A percentile compares a stretch with the other conserved stretches of the same genome.
Conservation (phyloP, 1,140 invertebrate genomes). For the Colletes latitarsis region DNA sequence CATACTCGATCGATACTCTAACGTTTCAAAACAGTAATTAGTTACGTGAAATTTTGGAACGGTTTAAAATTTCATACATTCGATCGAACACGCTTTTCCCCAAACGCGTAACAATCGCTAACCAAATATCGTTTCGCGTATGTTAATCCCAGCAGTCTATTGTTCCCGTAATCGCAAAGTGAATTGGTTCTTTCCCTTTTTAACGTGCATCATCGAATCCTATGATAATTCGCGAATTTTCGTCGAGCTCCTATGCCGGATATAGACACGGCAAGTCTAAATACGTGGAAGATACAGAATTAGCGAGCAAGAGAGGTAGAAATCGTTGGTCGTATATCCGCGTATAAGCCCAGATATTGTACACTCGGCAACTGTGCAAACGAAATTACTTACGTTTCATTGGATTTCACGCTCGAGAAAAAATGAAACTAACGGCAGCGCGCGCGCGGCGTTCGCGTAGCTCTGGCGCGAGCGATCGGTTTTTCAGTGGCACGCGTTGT, state of each 20-base stretch:
- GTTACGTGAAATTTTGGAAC: not conserved
- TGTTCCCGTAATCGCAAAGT: too few relatives aligned
- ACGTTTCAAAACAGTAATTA: not conserved
- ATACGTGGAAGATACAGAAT: conserved; percentile 46
- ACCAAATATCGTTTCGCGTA: too few relatives aligned
- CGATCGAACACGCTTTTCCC: too few relatives aligned
- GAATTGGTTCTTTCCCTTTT: too few relatives aligned
- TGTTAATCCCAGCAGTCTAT: too few relatives aligned
- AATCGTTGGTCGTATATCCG: conserved; percentile 26
- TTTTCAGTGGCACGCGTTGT: not conserved
- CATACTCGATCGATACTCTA: not conserved
- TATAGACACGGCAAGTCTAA: conserved; percentile 30
- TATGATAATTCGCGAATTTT: conserved; percentile 27
- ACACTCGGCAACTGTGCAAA: conserved; percentile 36
- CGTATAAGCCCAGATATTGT: conserved; percentile 16
- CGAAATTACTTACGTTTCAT: conserved; percentile 40
- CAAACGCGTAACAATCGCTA: too few relatives aligned
- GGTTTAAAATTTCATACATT: not conserved
- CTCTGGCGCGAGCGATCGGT: not conserved
- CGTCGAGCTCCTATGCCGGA: conserved; percentile 17
- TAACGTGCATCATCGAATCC: too few relatives aligned
- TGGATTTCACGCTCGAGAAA: conserved; percentile 22
- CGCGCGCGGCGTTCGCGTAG: conserved; percentile 10
- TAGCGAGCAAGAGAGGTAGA: conserved; percentile 28
- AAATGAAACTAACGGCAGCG: conserved; percentile 18